Percentiles rank a stretch among this genome's conserved stretches.
These are phyloP conservation scores for Ectemnius continuus DNA, from an alignment of 2,888 invertebrate genomes.

Conservation along the genomic window DNA sequence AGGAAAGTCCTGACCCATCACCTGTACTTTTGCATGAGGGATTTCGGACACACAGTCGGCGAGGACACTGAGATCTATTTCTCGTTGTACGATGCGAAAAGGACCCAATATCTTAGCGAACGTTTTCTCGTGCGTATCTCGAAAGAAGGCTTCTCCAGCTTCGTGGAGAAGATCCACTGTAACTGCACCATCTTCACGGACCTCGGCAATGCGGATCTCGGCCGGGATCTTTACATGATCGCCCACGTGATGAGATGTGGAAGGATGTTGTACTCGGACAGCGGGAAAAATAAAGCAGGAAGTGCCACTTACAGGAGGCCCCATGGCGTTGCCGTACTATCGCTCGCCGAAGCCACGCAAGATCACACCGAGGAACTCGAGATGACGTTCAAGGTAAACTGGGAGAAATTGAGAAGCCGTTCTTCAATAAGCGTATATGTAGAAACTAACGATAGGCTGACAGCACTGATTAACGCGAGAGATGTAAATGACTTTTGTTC, in stretches of 20 bases:
- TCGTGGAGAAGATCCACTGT: slow-evolving; percentile 91
- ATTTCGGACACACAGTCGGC: slow-evolving; percentile 91
- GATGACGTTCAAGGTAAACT: slow-evolving; percentile 85
- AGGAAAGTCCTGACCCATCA: slow-evolving; percentile 85
- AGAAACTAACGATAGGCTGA: too few relatives aligned
- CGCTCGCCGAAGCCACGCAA: slow-evolving; percentile 84
- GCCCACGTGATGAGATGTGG: slow-evolving; percentile 95
- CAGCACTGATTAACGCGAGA: too few relatives aligned
- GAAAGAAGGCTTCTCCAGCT: slow-evolving; percentile 93
- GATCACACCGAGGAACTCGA: slow-evolving; percentile 87
- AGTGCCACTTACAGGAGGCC: slow-evolving; percentile 85
- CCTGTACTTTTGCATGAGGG: slow-evolving; percentile 91
- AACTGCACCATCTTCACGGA: slow-evolving; percentile 93
- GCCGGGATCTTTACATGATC: slow-evolving; percentile 91
- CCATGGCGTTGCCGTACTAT: slow-evolving; percentile 91
- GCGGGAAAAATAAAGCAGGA: slow-evolving; percentile 76
- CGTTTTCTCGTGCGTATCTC: slow-evolving; percentile 93
- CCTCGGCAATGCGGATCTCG: slow-evolving; percentile 90
- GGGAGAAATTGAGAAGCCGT: not conserved
- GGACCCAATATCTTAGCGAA: slow-evolving; percentile 90
- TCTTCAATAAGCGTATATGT: too few relatives aligned
- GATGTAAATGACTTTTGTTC: not conserved
- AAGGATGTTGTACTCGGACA: slow-evolving; percentile 86
- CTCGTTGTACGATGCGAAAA: slow-evolving; percentile 89
- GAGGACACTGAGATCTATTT: slow-evolving; percentile 94